Conservation (phyloP, 2,113 vertebrate species). For the Zapus hudsonius region DNA sequence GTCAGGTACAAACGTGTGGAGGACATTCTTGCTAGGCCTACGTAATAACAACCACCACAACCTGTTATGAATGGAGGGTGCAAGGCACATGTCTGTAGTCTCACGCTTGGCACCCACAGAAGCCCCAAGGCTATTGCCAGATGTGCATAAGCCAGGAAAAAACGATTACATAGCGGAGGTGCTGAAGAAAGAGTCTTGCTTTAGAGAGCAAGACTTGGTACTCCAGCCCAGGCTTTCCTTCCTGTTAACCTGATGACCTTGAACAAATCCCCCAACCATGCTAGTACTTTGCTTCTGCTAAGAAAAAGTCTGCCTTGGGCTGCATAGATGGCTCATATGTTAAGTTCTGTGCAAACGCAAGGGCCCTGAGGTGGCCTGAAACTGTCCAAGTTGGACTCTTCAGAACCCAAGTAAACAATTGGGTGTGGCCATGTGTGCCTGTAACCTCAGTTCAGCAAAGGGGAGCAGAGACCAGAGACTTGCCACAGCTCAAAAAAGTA, state of each 20-base stretch:
- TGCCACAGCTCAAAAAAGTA: too few species aligned
- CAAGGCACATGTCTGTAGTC: neutral
- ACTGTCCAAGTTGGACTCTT: too few species aligned
- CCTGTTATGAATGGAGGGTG: neutral
- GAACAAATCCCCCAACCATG: neutral
- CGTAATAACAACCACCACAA: neutral
- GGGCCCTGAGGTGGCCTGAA: too few species aligned
- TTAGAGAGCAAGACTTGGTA: neutral
- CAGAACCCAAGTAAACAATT: too few species aligned
- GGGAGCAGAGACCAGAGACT: too few species aligned
- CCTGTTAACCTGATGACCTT: neutral
- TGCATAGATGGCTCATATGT: too few species aligned
- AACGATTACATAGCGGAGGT: neutral
- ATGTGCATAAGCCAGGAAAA: neutral
- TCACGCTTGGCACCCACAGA: slow-evolving; percentile 4
- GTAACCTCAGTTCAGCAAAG: too few species aligned
- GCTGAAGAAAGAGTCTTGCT: neutral
- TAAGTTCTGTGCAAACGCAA: too few species aligned
- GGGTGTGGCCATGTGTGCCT: too few species aligned
- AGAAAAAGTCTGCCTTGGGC: neutral
- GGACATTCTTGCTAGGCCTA: slow-evolving; percentile 81
- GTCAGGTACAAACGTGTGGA: slow-evolving; percentile 87
- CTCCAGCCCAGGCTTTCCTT: neutral
- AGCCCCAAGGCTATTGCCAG: neutral
- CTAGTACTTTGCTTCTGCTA: slow-evolving; percentile 11